Conservation (phyloP, 2,888 invertebrate genomes). For the Bugulina stolonifera region DNA sequence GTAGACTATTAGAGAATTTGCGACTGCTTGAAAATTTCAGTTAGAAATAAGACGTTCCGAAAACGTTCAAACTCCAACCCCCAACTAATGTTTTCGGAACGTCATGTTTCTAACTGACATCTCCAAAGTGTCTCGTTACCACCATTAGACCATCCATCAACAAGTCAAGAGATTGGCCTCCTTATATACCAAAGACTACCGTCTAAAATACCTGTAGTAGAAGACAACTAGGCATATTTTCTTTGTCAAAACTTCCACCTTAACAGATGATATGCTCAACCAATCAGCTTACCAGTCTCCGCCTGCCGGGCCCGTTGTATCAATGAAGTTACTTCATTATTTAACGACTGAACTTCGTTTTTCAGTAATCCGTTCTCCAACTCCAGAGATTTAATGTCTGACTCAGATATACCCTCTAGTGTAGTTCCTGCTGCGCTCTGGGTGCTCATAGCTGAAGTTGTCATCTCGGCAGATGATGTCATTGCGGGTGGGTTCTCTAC, state of each 20-base stretch:
- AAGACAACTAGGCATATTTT: too few relatives aligned
- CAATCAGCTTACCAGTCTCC: slow-evolving; percentile 52
- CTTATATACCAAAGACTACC: background rate
- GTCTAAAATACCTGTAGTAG: too few relatives aligned
- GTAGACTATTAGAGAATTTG: too few relatives aligned
- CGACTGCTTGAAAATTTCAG: too few relatives aligned
- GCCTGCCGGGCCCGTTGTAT: slow-evolving; percentile 55
- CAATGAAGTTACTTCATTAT: slow-evolving; percentile 56
- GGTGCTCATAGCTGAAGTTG: background rate
- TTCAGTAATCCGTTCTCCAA: slow-evolving; percentile 53
- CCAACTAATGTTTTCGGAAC: too few relatives aligned
- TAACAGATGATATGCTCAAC: too few relatives aligned
- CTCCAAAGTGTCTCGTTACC: too few relatives aligned
- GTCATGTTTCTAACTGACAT: too few relatives aligned
- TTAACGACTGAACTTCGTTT: slow-evolving; percentile 57
- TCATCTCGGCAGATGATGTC: background rate
- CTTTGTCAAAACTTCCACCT: too few relatives aligned
- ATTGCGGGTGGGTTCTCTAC: slow-evolving; percentile 12
- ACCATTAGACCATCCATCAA: too few relatives aligned
- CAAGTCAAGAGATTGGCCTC: background rate
- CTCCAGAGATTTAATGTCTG: slow-evolving; percentile 36
- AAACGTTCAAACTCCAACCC: too few relatives aligned
- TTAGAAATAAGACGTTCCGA: too few relatives aligned
- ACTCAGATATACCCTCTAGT: background rate
- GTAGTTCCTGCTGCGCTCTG: background rate